phyloP scores from a whole-genome alignment of 2,888 invertebrate genomes.

The Sepiola atlantica region DNA sequence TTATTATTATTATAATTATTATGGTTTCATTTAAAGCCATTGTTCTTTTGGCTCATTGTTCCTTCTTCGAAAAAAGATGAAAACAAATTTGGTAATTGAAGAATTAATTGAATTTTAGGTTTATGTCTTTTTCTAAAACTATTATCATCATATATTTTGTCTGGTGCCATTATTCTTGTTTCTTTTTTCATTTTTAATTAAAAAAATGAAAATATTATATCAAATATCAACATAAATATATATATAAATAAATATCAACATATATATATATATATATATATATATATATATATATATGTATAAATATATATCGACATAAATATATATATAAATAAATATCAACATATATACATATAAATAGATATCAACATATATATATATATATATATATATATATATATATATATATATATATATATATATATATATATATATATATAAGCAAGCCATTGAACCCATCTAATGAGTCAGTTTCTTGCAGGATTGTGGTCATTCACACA shows the following conservation, averaged over 20 bases:
- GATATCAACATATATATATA: not conserved
- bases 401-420: too few relatives aligned
- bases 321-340: not conserved
- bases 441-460: too few relatives aligned
- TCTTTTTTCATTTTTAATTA: not conserved
- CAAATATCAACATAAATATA: not conserved
- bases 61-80: not conserved
- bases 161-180: not conserved
- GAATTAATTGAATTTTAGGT: conserved; percentile 23
- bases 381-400: too few relatives aligned
- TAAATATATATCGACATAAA: not conserved
- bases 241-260: not conserved
- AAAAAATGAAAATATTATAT: not conserved
- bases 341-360: not conserved
- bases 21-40: not conserved
- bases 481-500: too few relatives aligned
- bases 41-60: not conserved
- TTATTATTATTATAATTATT: not conserved
- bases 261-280: not conserved
- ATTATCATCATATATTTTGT: not conserved
- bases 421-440: too few relatives aligned
- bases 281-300: not conserved
- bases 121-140: not conserved
- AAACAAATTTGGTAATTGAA: not conserved
- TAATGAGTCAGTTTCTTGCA: too few relatives aligned